phyloP scores from a whole-genome alignment of 2,797 vertebrate species.

The Mus spretus region DNA sequence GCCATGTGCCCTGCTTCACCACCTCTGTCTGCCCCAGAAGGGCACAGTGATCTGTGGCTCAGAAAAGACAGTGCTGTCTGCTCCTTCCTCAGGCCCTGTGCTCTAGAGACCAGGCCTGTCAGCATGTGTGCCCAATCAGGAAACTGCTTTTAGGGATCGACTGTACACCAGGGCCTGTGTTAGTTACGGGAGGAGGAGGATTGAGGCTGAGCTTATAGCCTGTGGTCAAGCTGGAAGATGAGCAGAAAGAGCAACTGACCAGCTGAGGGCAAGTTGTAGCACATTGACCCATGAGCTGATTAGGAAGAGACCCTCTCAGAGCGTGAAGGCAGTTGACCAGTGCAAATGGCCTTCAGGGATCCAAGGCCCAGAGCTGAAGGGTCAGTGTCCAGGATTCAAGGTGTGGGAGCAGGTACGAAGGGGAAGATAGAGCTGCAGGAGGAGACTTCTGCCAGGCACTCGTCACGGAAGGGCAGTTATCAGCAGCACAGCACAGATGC shows the following conservation, averaged over 20 bases:
- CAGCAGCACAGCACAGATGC: rapidly evolving
- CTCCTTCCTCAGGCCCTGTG: not conserved
- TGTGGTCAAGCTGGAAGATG: not conserved
- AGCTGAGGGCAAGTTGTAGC: not conserved
- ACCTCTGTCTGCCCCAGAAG: not conserved
- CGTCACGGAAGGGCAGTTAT: not conserved
- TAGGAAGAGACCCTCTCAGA: not conserved
- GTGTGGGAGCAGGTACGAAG: rapidly evolving
- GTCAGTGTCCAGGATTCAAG: not conserved
- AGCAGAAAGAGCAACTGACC: not conserved
- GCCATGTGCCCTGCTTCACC: not conserved
- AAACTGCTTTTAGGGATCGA: not conserved
- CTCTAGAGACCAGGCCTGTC: not conserved
- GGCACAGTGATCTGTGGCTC: not conserved
- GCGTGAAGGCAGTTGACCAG: rapidly evolving
- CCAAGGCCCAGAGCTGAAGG: not conserved
- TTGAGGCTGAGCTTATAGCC: not conserved
- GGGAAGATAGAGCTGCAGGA: not conserved
- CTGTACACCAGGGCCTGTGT: not conserved
- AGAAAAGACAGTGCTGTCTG: not conserved
- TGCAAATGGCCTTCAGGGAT: rapidly evolving
- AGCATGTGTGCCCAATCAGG: rapidly evolving
- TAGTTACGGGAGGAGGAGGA: rapidly evolving
- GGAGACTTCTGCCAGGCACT: not conserved
- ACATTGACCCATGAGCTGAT: not conserved